These are phyloP conservation scores for Allacma fusca DNA, from an alignment of 2,888 invertebrate genomes.

Conservation along the genomic window DNA sequence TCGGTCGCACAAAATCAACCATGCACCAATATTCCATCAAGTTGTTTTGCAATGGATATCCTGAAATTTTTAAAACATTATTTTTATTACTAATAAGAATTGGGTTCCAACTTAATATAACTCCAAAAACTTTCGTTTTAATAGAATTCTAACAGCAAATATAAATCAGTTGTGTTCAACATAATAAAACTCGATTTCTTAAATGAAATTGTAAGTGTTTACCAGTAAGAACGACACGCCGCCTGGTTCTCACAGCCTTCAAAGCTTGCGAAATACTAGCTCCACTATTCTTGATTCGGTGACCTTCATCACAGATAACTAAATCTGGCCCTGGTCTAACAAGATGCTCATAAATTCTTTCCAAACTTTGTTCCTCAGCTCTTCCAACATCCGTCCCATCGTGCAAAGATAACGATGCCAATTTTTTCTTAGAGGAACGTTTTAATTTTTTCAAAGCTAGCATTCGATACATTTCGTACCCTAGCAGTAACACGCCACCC, in stretches of 20 bases:
- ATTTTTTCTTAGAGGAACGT: slow-evolving; percentile 71
- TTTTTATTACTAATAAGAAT: too few species aligned
- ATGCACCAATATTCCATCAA: slow-evolving; percentile 97
- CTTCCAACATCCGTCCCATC: slow-evolving; percentile 16
- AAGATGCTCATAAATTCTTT: slow-evolving; percentile 81
- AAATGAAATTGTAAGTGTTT: background rate
- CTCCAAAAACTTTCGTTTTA: too few species aligned
- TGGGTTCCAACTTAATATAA: too few species aligned
- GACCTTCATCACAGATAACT: slow-evolving; percentile 96
- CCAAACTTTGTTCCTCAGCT: slow-evolving; percentile 66
- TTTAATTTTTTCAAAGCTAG: slow-evolving; percentile 80
- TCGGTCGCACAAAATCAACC: slow-evolving; percentile 98
- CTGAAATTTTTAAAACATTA: slow-evolving; percentile 19
- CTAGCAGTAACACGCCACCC: slow-evolving; percentile 94
- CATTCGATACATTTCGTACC: slow-evolving; percentile 94
- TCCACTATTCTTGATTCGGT: slow-evolving; percentile 96
- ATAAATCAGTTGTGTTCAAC: too few species aligned
- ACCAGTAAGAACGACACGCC: slow-evolving; percentile 91
- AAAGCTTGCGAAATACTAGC: slow-evolving; percentile 95
- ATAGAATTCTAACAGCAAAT: too few species aligned
- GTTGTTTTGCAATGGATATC: slow-evolving; percentile 98
- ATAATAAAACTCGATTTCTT: too few species aligned
- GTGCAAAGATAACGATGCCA: slow-evolving; percentile 58
- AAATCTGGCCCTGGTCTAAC: slow-evolving; percentile 92
- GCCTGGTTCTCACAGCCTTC: slow-evolving; percentile 92